Evolutionary conservation across 2,888 invertebrate genomes (phyloP).

Genomic region (Eustalomyia histrio): DNA sequence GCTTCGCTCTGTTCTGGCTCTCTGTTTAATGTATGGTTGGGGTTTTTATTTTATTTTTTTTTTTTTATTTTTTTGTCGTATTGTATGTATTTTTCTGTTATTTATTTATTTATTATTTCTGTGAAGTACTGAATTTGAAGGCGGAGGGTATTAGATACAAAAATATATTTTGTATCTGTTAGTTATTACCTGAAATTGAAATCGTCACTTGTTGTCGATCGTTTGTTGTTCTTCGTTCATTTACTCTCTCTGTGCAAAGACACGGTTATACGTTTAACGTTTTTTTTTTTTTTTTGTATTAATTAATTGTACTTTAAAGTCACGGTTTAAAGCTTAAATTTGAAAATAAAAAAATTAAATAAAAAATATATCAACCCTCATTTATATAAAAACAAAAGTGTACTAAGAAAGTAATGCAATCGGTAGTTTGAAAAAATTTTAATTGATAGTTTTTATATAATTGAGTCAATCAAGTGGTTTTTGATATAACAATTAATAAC

Average conservation of each 20-base stretch:
- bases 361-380: background rate
- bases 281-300: too few species aligned
- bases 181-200: conserved; percentile 66
- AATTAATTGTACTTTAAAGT: conserved; percentile 38
- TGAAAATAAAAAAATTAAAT: background rate
- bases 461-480: background rate
- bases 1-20: conserved; percentile 55
- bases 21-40: conserved; percentile 54
- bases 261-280: conserved; percentile 38
- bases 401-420: background rate
- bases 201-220: conserved; percentile 66
- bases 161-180: conserved; percentile 65
- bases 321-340: conserved; percentile 31
- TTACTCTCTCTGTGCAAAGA: conserved; percentile 43
- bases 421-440: conserved; percentile 11
- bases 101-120: conserved; percentile 48
- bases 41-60: conserved; percentile 33
- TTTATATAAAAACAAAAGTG: background rate
- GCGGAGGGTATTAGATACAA: conserved; percentile 61
- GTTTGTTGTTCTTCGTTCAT: conserved; percentile 46
- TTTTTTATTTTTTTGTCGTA: conserved; percentile 32
- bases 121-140: conserved; percentile 57
- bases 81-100: conserved; percentile 48
- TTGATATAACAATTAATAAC: background rate
- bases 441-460: background rate